phyloP scores from a whole-genome alignment of 2,113 vertebrate species.

The Hirundichthys speculiger region DNA sequence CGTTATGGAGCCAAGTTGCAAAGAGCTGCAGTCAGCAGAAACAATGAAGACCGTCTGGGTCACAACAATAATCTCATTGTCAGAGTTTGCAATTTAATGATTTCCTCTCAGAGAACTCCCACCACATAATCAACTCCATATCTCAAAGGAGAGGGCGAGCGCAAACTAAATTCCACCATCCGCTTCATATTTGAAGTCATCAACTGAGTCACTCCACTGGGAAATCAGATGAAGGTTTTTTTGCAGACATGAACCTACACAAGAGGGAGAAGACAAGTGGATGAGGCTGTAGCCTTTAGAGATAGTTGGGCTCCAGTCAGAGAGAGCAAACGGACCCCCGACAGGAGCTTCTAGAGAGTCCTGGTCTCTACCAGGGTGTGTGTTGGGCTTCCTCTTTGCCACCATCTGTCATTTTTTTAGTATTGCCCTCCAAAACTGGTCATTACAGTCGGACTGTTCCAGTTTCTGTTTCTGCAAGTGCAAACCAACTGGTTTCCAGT shows the following conservation, averaged over 20 bases:
- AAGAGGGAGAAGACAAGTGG: slow-evolving; percentile 45
- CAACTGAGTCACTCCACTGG: slow-evolving; percentile 49
- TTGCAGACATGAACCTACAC: slow-evolving; percentile 36
- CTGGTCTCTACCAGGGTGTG: no score
- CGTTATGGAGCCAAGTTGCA: slow-evolving; percentile 37
- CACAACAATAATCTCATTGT: slow-evolving; percentile 71
- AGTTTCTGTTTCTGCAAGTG: no score
- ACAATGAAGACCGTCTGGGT: slow-evolving; percentile 62
- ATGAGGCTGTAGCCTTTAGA: neutral
- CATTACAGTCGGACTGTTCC: no score
- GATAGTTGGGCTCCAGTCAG: neutral
- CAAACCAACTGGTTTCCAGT: no score
- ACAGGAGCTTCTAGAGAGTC: no score
- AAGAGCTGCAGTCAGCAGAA: slow-evolving; percentile 68
- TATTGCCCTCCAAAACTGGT: no score
- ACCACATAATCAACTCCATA: slow-evolving; percentile 38
- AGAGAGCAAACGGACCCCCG: no score
- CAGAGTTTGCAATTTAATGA: slow-evolving; percentile 71
- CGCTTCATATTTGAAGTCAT: slow-evolving; percentile 67
- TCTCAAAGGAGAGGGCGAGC: slow-evolving; percentile 48
- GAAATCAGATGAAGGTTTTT: slow-evolving; percentile 61
- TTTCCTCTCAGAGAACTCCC: slow-evolving; percentile 57
- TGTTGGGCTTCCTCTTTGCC: no score
- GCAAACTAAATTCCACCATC: slow-evolving; percentile 60
- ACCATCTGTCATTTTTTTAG: no score